Evolutionary conservation across 2,113 vertebrate genomes (phyloP), one percentile per base, ranked within the genome.

Genomic region (Axis porcinus): DNA sequence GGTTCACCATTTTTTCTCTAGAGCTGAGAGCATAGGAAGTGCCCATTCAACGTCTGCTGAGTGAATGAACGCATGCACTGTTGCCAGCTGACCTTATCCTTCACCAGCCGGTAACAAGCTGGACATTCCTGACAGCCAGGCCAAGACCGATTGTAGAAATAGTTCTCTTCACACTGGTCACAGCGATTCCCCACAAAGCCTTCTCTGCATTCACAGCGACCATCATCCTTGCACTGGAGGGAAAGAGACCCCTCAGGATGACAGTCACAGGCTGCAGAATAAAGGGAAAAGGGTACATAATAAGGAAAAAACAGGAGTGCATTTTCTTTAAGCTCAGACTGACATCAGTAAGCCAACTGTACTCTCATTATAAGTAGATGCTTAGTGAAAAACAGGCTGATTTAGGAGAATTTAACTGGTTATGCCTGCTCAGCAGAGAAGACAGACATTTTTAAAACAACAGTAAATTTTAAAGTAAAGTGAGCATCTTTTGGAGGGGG

Each of bases 111-210:
- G 98, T 99, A 99, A 93, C 99, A 99, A 64, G 99, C 99, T 0
- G 99, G 99, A 76, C 99, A 99, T 97, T 99, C 99, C 97, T 99
- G 99, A 98, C 99, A 99, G 84, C 99, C 99, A 0, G 99, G 99
- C 60, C 99, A 99, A 0, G 99, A 99, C 76, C 99, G 99, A 98
- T 99, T 99, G 98, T 99, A 99, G 99, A 99, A 99, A 96, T 99
- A 99, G 95, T 99, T 99, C 98, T 99, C 99, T 97, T 99, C 99
- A 10, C 99, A 99, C 97, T 99, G 99, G 98, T 99, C 99, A 0
- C 99, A 99, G 67, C 99, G 99, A 76, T 60, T 98, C 0, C 99
- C 99, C n/a, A 99, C 99, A 0, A 99, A 99, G 57, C 99, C 99
- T 6, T 99, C 99, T 40, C 98, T 99, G 97, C 99, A 99, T 84